phyloP scores from a whole-genome alignment of 2,888 invertebrate genomes.

The Mesorhabditis spiculigera region DNA sequence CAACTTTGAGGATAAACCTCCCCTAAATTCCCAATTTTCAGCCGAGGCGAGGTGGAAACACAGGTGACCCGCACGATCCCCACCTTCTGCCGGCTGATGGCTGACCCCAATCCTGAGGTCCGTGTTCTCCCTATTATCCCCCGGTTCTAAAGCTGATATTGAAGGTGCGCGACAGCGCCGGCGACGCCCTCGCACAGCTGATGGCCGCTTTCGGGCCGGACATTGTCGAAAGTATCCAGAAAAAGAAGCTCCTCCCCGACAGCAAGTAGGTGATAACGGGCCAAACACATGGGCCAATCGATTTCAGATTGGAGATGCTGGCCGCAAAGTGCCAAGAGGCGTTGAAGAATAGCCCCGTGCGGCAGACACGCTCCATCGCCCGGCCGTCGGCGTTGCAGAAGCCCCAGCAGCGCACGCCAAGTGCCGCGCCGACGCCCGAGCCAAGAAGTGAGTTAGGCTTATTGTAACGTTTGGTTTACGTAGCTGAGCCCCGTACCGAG shows the following conservation, averaged over 20 bases:
- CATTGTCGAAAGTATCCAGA: background rate
- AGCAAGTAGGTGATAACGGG: background rate
- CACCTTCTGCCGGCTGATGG: background rate
- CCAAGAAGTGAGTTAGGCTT: too few relatives aligned
- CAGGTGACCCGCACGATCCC: background rate
- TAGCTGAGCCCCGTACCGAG: too few relatives aligned
- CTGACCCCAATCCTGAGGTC: background rate
- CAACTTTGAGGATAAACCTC: background rate
- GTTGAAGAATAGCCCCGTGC: background rate
- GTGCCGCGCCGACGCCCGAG: too few relatives aligned
- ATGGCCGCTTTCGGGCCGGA: constrained; percentile 1
- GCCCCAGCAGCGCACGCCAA: too few relatives aligned
- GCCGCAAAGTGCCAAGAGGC: background rate
- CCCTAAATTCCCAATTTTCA: background rate
- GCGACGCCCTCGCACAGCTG: background rate
- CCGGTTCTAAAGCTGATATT: too few relatives aligned
- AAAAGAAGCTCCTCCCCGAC: background rate
- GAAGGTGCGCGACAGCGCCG: background rate
- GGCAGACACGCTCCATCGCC: background rate
- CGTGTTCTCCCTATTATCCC: too few relatives aligned
- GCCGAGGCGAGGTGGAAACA: background rate
- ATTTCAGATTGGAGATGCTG: background rate
- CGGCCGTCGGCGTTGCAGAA: background rate
- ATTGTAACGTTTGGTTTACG: too few relatives aligned
- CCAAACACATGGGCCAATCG: too few relatives aligned